Evolutionary conservation across 2,888 invertebrate species (phyloP).

Genomic region (Neoascia interrupta): DNA sequence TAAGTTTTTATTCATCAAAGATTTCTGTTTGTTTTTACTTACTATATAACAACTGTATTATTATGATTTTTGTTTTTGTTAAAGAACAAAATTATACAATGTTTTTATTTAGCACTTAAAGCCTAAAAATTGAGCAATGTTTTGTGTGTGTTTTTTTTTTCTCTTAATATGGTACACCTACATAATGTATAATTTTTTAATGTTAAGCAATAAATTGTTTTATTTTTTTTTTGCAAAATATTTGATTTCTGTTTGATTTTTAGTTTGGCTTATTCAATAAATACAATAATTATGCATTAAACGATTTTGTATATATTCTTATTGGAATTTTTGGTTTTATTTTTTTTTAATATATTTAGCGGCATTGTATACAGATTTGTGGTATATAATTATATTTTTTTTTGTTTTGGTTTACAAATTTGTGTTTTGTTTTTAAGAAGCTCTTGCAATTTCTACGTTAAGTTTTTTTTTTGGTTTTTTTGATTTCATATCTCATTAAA

Average conservation of each 20-base stretch:
- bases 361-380: conserved; percentile 65
- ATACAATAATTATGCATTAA: conserved; percentile 54
- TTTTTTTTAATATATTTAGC: conserved; percentile 34
- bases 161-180: conserved; percentile 19
- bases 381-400: conserved; percentile 55
- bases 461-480: conserved; percentile 37
- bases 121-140: conserved; percentile 62
- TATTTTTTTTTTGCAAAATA: conserved; percentile 55
- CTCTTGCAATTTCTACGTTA: conserved; percentile 68
- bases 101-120: conserved; percentile 33
- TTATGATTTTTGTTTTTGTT: conserved; percentile 10
- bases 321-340: conserved; percentile 14
- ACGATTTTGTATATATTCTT: conserved; percentile 50
- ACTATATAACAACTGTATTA: conserved; percentile 65
- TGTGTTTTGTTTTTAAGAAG: conserved; percentile 57
- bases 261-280: conserved; percentile 26
- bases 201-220: conserved; percentile 54
- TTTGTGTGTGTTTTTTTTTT: conserved; percentile 42
- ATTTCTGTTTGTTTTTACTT: conserved; percentile 42
- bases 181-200: conserved; percentile 19
- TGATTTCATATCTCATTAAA: conserved; percentile 49
- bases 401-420: conserved; percentile 8
- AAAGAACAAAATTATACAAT: conserved; percentile 33
- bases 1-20: conserved; percentile 27
- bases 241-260: conserved; percentile 47